phyloP scores from a whole-genome alignment of 2,888 invertebrate species.

The Petrolisthes manimaculis region DNA sequence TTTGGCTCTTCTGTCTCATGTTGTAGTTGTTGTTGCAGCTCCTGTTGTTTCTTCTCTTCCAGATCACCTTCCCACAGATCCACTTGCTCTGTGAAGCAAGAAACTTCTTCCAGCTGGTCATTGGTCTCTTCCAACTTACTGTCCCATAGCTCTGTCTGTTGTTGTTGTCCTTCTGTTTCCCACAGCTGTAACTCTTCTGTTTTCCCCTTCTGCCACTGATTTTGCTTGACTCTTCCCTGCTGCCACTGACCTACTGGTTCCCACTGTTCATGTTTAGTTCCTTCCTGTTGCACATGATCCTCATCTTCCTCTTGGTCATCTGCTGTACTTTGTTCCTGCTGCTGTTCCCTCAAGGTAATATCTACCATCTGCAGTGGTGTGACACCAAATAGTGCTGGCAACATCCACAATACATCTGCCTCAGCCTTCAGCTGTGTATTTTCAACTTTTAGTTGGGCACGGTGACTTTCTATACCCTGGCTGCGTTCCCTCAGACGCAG shows the following conservation, averaged over 20 bases:
- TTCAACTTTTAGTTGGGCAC: constrained; percentile 22
- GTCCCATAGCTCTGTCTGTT: not conserved
- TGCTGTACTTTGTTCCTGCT: not conserved
- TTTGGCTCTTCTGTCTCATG: not conserved
- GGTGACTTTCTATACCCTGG: constrained; percentile 14
- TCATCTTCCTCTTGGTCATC: not conserved
- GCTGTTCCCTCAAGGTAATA: constrained; percentile 39
- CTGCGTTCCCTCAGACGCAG: constrained; percentile 27
- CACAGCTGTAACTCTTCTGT: not conserved
- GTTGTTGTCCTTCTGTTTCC: not conserved
- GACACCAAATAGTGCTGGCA: constrained; percentile 59
- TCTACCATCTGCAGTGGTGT: constrained; percentile 56
- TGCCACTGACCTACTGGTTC: not conserved
- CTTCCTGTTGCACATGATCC: not conserved
- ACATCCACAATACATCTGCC: constrained; percentile 46
- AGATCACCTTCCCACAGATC: not conserved
- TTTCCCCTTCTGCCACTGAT: not conserved
- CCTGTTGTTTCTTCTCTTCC: not conserved
- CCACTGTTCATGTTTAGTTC: not conserved
- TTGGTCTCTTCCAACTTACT: not conserved
- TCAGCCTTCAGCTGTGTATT: constrained; percentile 39
- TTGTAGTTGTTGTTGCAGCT: no score
- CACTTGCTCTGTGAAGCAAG: not conserved
- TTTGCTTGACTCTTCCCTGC: not conserved
- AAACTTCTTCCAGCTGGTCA: not conserved